phyloP scores from a whole-genome alignment of 1,140 invertebrate genomes.

The Pemphigus obesinymphae region DNA sequence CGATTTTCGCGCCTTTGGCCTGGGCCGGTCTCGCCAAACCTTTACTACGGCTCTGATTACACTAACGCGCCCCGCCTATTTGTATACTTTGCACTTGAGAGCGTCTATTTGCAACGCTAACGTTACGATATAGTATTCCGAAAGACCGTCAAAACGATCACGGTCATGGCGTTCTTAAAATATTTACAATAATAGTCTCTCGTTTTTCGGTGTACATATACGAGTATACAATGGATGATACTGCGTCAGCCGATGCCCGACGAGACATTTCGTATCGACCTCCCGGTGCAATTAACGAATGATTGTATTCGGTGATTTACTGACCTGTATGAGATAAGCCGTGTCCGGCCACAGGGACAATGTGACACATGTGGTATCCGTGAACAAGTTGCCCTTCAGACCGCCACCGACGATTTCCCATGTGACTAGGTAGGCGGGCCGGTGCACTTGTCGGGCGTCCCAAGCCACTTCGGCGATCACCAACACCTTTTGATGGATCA shows the following conservation, averaged over 20 bases:
- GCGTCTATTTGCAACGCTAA: background rate
- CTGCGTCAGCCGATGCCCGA: background rate
- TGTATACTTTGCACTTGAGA: too few relatives aligned
- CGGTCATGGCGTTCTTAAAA: too few relatives aligned
- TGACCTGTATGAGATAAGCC: slow-evolving; percentile 71
- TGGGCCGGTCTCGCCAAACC: too few relatives aligned
- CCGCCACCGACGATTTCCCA: slow-evolving; percentile 78
- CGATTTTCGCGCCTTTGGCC: too few relatives aligned
- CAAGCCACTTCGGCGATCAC: slow-evolving; percentile 72
- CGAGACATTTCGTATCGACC: too few relatives aligned
- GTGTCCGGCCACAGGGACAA: slow-evolving; percentile 74
- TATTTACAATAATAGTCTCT: background rate
- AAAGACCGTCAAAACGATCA: background rate
- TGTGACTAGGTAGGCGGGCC: slow-evolving; percentile 62
- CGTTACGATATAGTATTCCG: background rate
- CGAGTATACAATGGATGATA: background rate
- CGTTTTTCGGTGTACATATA: background rate
- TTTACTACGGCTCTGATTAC: too few relatives aligned
- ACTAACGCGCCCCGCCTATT: background rate
- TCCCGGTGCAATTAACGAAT: background rate
- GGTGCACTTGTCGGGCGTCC: slow-evolving; percentile 55
- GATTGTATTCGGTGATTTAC: background rate
- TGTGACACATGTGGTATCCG: slow-evolving; percentile 69
- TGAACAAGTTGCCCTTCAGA: slow-evolving; percentile 76
- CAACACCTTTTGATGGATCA: slow-evolving; percentile 65